Base-by-base conservation (phyloP, 92 coral and sea anemone genomes). In the Heliopora coerulea region DNA sequence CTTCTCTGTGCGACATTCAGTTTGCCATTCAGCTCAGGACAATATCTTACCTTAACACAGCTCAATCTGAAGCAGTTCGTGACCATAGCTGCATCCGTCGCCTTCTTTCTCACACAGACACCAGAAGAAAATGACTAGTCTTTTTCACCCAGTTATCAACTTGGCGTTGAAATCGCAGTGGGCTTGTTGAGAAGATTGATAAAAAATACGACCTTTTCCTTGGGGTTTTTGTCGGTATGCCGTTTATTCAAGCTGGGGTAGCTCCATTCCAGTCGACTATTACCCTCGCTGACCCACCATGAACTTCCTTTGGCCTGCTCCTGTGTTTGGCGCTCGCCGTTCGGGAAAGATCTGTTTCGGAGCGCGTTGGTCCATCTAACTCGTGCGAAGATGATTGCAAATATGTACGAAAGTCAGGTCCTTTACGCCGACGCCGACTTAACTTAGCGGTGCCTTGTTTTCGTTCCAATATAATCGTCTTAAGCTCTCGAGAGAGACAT, bases 221-320 rank as follows among this genome's bases (percentile, higher is more conserved):
- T 46, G 10, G 52, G 52, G 52, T 7, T 46, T 29, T 67, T 46
- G 74, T 63, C 70, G 70, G 70, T 35, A 63, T 37, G 70, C 13
- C 11, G 48, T 63, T 40, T 35, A 35, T 25, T 67, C 74, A 67
- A 67, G 74, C 74, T 67, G 74, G 12, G 74, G n/a, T 14, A 44
- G 21, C 17, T 26, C 37, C 74, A 67, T 67, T 46, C n/a, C 52
- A 46, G 2, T 46, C 15, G 17, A 15, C 7, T 15, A 2, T 46
- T 15, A 46, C 52, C 52, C 52, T 46, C 52, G 10, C 52, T 8
- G 17, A 6, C 52, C 12, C 52, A 46, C 52, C 52, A 46, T 46
- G 52, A 7, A 46, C 52, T 46, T 46, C 52, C 52, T 15, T 7
- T 15, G 2, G 14, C 6, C 12, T 5, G 5, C 42, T 37, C 42